phyloP scores from a whole-genome alignment of 2,888 invertebrate genomes.

The Leistus spinibarbis region DNA sequence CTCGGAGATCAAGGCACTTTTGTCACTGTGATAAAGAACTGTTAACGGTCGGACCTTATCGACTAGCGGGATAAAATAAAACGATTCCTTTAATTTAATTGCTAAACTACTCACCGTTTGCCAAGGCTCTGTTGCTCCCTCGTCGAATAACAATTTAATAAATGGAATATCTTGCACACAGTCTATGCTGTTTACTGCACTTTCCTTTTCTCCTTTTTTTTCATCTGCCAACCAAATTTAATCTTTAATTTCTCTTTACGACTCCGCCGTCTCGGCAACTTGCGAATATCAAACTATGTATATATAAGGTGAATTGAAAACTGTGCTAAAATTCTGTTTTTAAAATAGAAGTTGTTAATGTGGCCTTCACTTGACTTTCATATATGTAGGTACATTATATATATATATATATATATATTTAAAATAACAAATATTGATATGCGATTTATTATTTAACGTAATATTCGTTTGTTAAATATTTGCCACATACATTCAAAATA shows the following conservation, averaged over 20 bases:
- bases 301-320: too few relatives aligned
- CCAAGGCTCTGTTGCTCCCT: background rate
- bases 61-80: conserved; percentile 25
- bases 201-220: background rate
- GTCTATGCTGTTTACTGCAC: background rate
- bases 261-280: too few relatives aligned
- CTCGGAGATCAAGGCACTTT: conserved; percentile 33
- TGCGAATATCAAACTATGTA: too few relatives aligned
- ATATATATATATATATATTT: background rate
- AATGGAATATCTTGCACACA: background rate
- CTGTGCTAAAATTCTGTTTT: too few relatives aligned
- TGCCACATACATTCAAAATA: background rate
- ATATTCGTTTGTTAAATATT: background rate
- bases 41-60: conserved; percentile 35
- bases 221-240: too few relatives aligned
- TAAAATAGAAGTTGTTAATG: too few relatives aligned
- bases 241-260: too few relatives aligned
- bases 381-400: too few relatives aligned
- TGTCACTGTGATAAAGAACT: conserved; percentile 38
- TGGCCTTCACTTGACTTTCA: too few relatives aligned
- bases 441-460: background rate
- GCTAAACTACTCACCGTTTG: conserved; percentile 1
- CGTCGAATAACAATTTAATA: conserved; percentile 1
- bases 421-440: background rate
- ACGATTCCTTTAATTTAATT: conserved; percentile 39